Evolutionary conservation across 2,113 vertebrate species (phyloP).

Genomic region (Nothocercus julius): DNA sequence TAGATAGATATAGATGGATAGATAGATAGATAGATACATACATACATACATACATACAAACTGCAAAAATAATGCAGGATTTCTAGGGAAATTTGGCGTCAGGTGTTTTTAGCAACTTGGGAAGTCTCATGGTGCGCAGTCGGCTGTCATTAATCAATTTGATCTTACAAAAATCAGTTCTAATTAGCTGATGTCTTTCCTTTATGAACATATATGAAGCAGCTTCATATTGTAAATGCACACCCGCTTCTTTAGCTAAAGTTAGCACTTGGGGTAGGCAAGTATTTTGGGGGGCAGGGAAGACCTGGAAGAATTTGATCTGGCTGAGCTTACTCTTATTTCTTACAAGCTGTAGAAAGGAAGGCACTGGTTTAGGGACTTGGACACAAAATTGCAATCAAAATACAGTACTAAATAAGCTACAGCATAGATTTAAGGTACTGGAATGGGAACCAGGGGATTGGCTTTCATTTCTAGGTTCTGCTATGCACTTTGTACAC

Average conservation of each 20-base stretch:
- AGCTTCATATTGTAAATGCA: neutral
- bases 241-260: neutral
- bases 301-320: neutral
- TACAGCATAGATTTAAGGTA: neutral
- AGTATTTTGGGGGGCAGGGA: neutral
- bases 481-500: neutral
- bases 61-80: neutral
- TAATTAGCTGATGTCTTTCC: slow-evolving; percentile 24
- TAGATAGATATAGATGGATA: too few relatives aligned
- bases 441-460: neutral
- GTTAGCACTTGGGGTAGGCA: neutral
- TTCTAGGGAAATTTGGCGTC: neutral
- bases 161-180: neutral
- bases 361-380: neutral
- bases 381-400: neutral
- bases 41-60: neutral
- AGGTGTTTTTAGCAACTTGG: neutral
- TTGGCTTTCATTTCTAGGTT: neutral
- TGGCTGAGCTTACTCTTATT: neutral
- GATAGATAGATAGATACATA: too few relatives aligned
- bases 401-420: neutral
- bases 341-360: neutral
- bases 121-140: neutral
- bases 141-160: slow-evolving; percentile 25
- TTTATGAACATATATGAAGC: slow-evolving; percentile 3